A percentile compares a stretch with the other conserved stretches of the same genome.
phyloP scores from a whole-genome alignment of 1,140 invertebrate species.

The Drosophila ironensis region DNA sequence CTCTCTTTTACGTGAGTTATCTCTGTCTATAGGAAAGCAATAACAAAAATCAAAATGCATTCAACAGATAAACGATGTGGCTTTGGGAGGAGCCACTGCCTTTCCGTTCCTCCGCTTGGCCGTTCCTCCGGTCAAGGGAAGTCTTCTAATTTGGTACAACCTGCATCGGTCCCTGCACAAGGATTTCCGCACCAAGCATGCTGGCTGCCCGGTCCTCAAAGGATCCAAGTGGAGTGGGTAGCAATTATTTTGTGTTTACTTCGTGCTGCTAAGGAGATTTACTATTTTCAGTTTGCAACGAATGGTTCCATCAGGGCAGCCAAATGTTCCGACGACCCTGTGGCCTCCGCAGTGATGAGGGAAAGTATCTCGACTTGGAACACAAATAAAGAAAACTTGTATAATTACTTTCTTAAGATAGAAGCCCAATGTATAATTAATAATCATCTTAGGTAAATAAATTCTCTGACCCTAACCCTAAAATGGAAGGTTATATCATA shows the following conservation, averaged over 20 bases:
- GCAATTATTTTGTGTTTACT: slow-evolving; percentile 85
- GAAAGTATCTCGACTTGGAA: slow-evolving; percentile 16
- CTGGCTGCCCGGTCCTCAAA: slow-evolving; percentile 97
- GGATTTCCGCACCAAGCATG: slow-evolving; percentile 95
- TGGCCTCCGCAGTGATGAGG: slow-evolving; percentile 79
- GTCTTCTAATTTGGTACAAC: slow-evolving; percentile 98
- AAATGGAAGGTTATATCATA: too few species aligned
- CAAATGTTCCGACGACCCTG: slow-evolving; percentile 93
- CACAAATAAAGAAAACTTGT: not conserved
- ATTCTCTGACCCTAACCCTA: too few species aligned
- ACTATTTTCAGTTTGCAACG: slow-evolving; percentile 89
- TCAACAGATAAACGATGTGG: slow-evolving; percentile 94
- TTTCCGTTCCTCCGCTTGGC: slow-evolving; percentile 94
- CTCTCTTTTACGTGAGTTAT: slow-evolving; percentile 83
- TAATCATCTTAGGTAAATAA: too few species aligned
- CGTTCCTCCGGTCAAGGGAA: slow-evolving; percentile 93
- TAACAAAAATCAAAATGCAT: too few species aligned
- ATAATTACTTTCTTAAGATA: not conserved
- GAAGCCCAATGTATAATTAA: not conserved
- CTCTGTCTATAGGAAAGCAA: too few species aligned
- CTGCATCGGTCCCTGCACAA: slow-evolving; percentile 94
- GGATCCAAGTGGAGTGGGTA: slow-evolving; percentile 95
- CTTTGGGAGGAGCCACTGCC: slow-evolving; percentile 97
- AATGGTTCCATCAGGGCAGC: slow-evolving; percentile 95
- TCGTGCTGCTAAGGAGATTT: slow-evolving; percentile 64